Percentiles rank a stretch among this genome's conserved stretches.
Evolutionary conservation across 2,113 vertebrate species (phyloP).

Genomic region (Nicator chloris): DNA sequence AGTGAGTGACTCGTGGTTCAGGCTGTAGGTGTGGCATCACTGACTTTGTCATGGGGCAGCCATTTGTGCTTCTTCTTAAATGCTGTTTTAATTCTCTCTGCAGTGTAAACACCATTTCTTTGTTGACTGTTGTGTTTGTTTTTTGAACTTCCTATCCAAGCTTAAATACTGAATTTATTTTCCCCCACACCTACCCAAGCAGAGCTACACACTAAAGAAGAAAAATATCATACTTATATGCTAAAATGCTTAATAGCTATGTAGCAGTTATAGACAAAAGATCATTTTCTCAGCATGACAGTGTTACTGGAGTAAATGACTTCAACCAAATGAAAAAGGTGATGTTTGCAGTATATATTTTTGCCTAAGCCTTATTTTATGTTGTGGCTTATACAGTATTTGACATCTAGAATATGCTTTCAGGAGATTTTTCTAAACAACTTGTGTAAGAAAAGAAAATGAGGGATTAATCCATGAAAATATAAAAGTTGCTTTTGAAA

Average conservation of each 20-base stretch:
- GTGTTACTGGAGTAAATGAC: conserved; percentile 54
- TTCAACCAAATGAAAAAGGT: conserved; percentile 29
- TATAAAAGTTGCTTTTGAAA: neutral
- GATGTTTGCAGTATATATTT: conserved; percentile 30
- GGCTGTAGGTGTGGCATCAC: neutral
- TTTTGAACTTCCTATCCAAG: neutral
- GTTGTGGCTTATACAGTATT: conserved; percentile 2
- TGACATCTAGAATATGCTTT: conserved; percentile 17
- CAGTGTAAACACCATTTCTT: neutral
- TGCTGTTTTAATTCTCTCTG: neutral
- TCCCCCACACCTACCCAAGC: neutral
- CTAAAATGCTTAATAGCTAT: conserved; percentile 52
- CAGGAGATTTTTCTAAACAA: conserved; percentile 23
- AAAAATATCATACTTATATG: conserved; percentile 35
- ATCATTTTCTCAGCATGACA: conserved; percentile 60
- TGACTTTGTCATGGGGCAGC: neutral
- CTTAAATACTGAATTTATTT: neutral
- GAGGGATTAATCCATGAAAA: neutral
- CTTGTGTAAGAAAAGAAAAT: neutral
- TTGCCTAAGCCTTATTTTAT: conserved; percentile 16
- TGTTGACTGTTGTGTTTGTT: neutral
- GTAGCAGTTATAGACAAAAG: conserved; percentile 51
- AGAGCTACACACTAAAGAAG: neutral
- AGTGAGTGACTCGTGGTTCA: neutral
- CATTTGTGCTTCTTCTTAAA: neutral